These are phyloP conservation scores for Nineta flava DNA, from an alignment of 2,888 invertebrate species.

Conservation along the genomic window DNA sequence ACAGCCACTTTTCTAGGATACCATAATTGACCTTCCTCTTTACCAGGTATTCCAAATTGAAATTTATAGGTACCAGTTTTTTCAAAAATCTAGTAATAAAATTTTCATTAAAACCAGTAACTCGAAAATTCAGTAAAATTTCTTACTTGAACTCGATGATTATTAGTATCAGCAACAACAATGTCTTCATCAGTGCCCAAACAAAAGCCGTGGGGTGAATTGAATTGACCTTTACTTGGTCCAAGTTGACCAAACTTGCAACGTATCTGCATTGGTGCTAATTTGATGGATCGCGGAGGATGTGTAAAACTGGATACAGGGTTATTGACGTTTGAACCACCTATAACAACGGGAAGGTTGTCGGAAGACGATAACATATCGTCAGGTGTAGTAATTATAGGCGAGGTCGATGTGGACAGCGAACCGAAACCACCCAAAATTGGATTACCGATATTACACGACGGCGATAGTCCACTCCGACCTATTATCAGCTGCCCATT, in stretches of 20 bases:
- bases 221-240: slow-evolving; percentile 85
- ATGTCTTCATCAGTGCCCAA: slow-evolving; percentile 90
- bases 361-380: slow-evolving; percentile 29
- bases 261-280: slow-evolving; percentile 73
- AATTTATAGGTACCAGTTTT: slow-evolving; percentile 86
- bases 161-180: slow-evolving; percentile 91
- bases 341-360: slow-evolving; percentile 22
- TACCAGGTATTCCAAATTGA: slow-evolving; percentile 88
- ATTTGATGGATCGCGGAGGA: slow-evolving; percentile 50
- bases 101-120: background rate
- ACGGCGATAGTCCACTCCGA: slow-evolving; percentile 39
- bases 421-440: slow-evolving; percentile 40
- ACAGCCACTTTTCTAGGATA: slow-evolving; percentile 93
- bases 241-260: slow-evolving; percentile 92
- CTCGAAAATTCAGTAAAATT: background rate
- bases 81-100: slow-evolving; percentile 59
- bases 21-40: slow-evolving; percentile 94
- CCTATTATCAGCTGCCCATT: slow-evolving; percentile 34
- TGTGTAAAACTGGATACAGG: slow-evolving; percentile 33
- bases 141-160: slow-evolving; percentile 78
- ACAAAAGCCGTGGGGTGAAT: slow-evolving; percentile 95
- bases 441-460: slow-evolving; percentile 23
- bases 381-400: slow-evolving; percentile 34
- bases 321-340: slow-evolving; percentile 23
- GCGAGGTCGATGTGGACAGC: slow-evolving; percentile 44